Percentiles rank a stretch among this genome's conserved stretches.
Evolutionary conservation across 2,888 invertebrate species (phyloP).

Genomic region (Prosopocoilus inquinatus): DNA sequence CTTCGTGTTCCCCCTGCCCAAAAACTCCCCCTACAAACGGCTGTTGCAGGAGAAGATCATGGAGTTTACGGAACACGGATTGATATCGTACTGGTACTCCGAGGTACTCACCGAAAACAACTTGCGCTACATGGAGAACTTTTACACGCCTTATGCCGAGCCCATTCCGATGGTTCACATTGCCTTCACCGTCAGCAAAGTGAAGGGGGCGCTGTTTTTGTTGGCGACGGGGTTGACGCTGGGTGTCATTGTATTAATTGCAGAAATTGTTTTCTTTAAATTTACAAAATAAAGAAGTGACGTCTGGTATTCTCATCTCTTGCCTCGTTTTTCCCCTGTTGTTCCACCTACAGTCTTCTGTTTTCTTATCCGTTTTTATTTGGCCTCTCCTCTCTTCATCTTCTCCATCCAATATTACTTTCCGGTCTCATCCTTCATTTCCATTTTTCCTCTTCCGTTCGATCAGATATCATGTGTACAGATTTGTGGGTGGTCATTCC

Average conservation of each 20-base stretch:
- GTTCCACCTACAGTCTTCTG: no score
- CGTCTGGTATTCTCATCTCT: no score
- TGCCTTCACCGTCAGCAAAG: conserved; percentile 1
- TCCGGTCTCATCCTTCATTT: no score
- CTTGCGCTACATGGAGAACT: conserved; percentile 8
- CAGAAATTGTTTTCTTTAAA: not conserved
- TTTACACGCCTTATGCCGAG: not conserved
- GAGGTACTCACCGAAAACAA: not conserved
- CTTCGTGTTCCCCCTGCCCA: conserved; percentile 22
- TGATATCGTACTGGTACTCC: conserved; percentile 25
- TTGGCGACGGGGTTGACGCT: conserved; percentile 19
- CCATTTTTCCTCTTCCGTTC: no score
- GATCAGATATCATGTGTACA: no score
- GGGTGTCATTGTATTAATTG: conserved; percentile 15
- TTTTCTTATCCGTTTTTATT: no score
- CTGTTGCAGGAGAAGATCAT: conserved; percentile 23
- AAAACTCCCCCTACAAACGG: conserved; percentile 26
- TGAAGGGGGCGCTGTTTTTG: conserved; percentile 25
- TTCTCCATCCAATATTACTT: no score
- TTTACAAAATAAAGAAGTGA: no score
- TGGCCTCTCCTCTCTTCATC: no score
- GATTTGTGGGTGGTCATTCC: no score
- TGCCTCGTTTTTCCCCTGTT: no score
- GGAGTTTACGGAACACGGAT: conserved; percentile 24
- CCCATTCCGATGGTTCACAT: not conserved